Evolutionary conservation across 2,797 vertebrate genomes (phyloP).

Genomic region (Schizopygopsis pylzovi): DNA sequence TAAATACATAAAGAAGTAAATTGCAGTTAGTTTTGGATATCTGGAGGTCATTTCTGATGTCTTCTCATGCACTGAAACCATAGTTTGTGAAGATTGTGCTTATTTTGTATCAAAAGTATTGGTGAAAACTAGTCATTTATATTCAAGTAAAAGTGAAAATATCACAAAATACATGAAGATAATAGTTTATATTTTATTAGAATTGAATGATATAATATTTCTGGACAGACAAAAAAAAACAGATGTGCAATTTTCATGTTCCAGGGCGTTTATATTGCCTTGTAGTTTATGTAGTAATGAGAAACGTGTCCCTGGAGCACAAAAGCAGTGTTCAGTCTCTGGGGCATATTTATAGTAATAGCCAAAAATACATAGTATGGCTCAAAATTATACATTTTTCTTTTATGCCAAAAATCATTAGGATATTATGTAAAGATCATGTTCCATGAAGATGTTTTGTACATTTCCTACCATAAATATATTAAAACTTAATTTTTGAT

Average conservation of each 20-base stretch:
- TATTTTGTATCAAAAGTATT: too few relatives aligned
- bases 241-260: not conserved
- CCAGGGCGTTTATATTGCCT: not conserved
- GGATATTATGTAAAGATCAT: not conserved
- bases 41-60: not conserved
- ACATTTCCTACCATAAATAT: not conserved
- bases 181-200: not conserved
- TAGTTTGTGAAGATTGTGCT: not conserved
- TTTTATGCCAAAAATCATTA: too few relatives aligned
- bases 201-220: not conserved
- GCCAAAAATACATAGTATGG: not conserved
- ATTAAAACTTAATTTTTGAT: not conserved
- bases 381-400: rapidly evolving
- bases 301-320: not conserved
- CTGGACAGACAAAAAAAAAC: not conserved
- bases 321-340: rapidly evolving
- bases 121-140: not conserved
- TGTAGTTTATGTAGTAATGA: not conserved
- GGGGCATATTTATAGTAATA: too few relatives aligned
- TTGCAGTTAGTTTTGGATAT: not conserved
- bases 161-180: not conserved
- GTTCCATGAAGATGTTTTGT: not conserved
- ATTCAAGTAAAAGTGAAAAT: not conserved
- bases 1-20: not conserved
- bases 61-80: not conserved